Evolutionary conservation across 1,140 invertebrate genomes (phyloP).

Genomic region (Trichoplusia ni): DNA sequence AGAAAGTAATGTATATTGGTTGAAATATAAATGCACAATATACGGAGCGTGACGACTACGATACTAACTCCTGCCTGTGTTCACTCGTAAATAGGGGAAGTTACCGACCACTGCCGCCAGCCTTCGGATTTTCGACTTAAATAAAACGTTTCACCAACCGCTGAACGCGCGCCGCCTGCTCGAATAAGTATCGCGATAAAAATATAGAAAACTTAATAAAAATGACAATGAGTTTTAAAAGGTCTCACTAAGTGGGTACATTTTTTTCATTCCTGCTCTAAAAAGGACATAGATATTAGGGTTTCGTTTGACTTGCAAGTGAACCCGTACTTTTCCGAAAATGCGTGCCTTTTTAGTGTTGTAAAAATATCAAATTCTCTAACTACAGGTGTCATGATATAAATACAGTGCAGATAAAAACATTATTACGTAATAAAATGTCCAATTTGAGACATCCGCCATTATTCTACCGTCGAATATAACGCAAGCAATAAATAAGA

Average conservation of each 20-base stretch:
- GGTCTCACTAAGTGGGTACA: no score
- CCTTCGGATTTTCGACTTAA: constrained; percentile 65
- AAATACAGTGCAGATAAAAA: no score
- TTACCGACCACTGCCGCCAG: constrained; percentile 49
- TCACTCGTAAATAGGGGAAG: constrained; percentile 58
- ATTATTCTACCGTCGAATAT: no score
- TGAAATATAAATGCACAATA: constrained; percentile 56
- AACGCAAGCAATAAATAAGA: constrained; percentile 9
- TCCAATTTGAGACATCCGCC: no score
- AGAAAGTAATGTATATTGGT: constrained; percentile 35
- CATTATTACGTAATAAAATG: no score
- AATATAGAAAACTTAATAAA: neutral
- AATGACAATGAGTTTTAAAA: neutral
- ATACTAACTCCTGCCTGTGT: constrained; percentile 57
- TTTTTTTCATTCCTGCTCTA: no score
- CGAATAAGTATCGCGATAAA: neutral
- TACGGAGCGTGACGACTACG: constrained; percentile 65
- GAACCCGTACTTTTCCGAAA: no score
- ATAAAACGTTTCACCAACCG: constrained; percentile 56
- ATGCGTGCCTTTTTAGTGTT: no score
- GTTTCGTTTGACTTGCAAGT: no score
- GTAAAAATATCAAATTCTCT: no score
- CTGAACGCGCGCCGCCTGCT: constrained; percentile 40
- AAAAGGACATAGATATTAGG: no score
- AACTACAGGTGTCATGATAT: no score